These are phyloP conservation scores for Calidris pygmaea DNA, from an alignment of 2,113 vertebrate genomes.

Conservation along the genomic window DNA sequence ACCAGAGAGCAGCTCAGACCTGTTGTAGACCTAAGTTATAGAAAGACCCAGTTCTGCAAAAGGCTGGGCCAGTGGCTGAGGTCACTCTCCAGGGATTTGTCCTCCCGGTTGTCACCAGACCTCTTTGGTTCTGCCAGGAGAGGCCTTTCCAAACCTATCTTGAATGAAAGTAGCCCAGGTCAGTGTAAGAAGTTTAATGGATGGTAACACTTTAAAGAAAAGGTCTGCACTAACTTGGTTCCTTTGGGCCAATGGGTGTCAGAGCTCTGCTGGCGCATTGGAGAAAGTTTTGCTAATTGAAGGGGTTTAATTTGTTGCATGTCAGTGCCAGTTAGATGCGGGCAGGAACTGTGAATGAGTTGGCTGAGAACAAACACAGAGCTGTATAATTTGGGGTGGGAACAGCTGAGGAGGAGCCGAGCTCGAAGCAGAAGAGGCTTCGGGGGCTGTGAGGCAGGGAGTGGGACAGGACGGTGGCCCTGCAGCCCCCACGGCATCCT, in stretches of 20 bases:
- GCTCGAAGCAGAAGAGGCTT: not conserved
- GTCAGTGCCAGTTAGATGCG: not conserved
- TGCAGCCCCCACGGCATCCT: fast-evolving
- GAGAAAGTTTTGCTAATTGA: not conserved
- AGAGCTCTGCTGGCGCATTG: not conserved
- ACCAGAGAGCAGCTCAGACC: not conserved
- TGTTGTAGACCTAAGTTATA: not conserved
- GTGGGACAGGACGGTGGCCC: not conserved
- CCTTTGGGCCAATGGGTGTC: not conserved
- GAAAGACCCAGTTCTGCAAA: not conserved
- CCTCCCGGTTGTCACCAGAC: not conserved
- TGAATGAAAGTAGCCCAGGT: not conserved
- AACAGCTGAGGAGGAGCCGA: not conserved
- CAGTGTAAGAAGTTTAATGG: not conserved
- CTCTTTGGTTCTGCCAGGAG: not conserved
- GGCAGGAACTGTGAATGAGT: conserved; percentile 15
- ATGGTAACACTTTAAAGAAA: not conserved
- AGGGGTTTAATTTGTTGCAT: not conserved
- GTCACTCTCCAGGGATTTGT: not conserved
- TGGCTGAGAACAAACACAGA: not conserved
- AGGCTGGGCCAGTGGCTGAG: not conserved
- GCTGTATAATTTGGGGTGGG: not conserved
- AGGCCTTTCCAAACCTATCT: not conserved
- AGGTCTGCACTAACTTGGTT: not conserved
- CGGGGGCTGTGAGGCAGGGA: not conserved